Conservation (phyloP, 2,888 invertebrate species). For the Caenorhabditis macrosperma region DNA sequence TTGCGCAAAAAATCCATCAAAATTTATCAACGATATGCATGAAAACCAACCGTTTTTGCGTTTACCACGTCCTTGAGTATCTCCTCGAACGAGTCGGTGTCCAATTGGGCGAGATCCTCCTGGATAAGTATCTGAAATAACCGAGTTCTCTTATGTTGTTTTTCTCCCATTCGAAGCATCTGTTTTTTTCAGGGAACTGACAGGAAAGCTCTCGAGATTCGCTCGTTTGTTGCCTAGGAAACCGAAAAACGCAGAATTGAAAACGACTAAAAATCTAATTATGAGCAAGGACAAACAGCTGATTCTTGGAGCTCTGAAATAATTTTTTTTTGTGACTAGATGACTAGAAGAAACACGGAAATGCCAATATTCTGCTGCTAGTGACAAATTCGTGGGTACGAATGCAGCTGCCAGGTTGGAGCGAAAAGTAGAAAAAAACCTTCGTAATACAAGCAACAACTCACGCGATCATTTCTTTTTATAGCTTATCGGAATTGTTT, state of each 20-base stretch:
- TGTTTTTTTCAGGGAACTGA: neutral
- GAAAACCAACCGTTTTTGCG: conserved; percentile 8
- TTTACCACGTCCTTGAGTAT: conserved; percentile 1
- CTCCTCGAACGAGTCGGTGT: conserved; percentile 18
- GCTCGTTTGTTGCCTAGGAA: conserved; percentile 3
- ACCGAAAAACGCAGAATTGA: neutral
- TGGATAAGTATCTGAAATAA: conserved; percentile 18
- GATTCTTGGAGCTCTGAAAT: neutral
- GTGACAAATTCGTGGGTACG: no score
- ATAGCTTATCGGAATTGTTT: no score
- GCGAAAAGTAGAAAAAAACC: no score
- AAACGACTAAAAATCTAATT: neutral
- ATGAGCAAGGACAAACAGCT: neutral
- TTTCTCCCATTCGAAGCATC: neutral
- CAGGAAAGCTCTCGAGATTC: neutral
- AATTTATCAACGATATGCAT: no score
- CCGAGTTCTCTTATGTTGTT: neutral
- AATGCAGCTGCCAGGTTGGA: no score
- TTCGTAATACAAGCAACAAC: no score
- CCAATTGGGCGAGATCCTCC: conserved; percentile 23
- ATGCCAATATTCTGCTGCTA: no score
- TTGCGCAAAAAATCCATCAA: no score
- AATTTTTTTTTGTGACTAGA: no score
- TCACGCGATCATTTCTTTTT: no score
- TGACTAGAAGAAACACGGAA: neutral